phyloP scores from a whole-genome alignment of 2,797 vertebrate genomes.

The Lithobates pipiens region DNA sequence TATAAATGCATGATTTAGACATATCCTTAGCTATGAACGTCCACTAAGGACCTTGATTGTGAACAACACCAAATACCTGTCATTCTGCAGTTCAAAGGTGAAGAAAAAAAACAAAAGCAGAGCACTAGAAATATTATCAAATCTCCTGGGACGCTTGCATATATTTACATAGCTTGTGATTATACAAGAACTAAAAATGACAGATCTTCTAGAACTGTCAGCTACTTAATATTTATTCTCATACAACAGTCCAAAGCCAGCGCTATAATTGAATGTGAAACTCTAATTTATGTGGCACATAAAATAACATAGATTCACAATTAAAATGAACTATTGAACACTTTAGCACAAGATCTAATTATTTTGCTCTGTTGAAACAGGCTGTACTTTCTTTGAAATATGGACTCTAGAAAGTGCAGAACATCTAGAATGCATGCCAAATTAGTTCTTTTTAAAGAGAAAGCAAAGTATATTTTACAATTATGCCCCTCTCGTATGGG shows the following conservation, averaged over 20 bases:
- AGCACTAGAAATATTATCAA: conserved; percentile 11
- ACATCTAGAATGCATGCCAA: neutral
- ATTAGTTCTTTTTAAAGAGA: neutral
- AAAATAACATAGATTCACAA: conserved; percentile 50
- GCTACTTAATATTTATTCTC: conserved; percentile 38
- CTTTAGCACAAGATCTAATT: conserved; percentile 43
- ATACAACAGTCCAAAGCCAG: conserved; percentile 22
- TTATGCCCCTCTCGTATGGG: no score
- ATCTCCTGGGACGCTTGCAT: conserved; percentile 31
- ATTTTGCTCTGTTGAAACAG: conserved; percentile 25
- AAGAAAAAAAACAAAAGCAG: conserved; percentile 5
- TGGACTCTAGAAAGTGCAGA: neutral
- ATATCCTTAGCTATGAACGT: neutral
- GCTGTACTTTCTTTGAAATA: conserved; percentile 34
- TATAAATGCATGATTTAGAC: neutral
- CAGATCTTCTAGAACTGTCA: conserved; percentile 43
- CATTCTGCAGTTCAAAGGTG: neutral
- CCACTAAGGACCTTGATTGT: conserved; percentile 6
- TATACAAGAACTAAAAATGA: conserved; percentile 32
- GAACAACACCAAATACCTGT: conserved; percentile 2
- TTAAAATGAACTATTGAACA: conserved; percentile 45
- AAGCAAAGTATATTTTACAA: neutral
- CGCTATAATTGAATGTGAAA: conserved; percentile 27
- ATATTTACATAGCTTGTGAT: conserved; percentile 44
- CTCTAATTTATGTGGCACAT: conserved; percentile 40